Evolutionary conservation across 2,888 invertebrate species (phyloP).

Genomic region (Phengaris arion): DNA sequence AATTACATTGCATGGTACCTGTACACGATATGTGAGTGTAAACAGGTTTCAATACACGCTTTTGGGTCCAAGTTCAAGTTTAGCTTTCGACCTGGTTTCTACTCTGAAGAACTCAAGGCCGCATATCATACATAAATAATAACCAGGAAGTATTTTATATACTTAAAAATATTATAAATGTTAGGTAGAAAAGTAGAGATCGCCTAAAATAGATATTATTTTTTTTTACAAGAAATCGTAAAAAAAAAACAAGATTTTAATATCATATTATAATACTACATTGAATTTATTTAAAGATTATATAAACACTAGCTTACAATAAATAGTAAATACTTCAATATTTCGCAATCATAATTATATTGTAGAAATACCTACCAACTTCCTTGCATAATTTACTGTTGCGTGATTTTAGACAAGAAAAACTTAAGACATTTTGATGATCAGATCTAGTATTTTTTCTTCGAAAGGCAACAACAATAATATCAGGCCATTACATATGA

Average conservation of each 20-base stretch:
- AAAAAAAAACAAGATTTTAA: not conserved
- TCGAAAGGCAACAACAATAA: too few species aligned
- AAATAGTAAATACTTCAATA: not conserved
- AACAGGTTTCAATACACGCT: constrained; percentile 24
- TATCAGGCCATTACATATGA: too few species aligned
- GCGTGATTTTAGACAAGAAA: not conserved
- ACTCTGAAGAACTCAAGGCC: constrained; percentile 20
- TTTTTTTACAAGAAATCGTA: not conserved
- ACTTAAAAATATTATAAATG: not conserved
- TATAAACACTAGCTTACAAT: not conserved
- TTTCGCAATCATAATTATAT: not conserved
- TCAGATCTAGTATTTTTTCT: not conserved
- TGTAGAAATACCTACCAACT: not conserved
- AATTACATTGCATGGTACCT: not conserved
- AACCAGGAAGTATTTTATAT: constrained; percentile 20
- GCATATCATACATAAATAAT: constrained; percentile 18
- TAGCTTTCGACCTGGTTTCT: constrained; percentile 26
- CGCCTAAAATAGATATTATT: not conserved
- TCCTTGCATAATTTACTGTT: not conserved
- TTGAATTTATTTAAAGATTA: too few species aligned
- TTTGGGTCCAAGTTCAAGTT: constrained; percentile 26
- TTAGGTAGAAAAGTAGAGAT: not conserved
- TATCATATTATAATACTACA: too few species aligned
- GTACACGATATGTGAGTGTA: not conserved
- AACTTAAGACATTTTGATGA: not conserved